Evolutionary conservation across 1,140 invertebrate genomes (phyloP), one percentile per base, ranked within the genome.

Genomic region (Homalodisca vitripennis): DNA sequence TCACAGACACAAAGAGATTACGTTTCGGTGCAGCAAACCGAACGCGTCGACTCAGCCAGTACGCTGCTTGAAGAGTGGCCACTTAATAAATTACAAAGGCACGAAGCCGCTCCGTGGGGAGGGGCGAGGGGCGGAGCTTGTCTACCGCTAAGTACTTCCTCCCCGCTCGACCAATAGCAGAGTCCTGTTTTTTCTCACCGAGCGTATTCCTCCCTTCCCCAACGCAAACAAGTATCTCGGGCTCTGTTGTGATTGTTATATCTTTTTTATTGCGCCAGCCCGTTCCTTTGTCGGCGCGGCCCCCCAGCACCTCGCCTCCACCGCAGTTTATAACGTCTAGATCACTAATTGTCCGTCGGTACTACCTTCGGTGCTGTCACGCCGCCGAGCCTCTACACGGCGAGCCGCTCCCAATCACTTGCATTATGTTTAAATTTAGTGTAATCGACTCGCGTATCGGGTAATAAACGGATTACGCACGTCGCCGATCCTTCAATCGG

Each of bases 191-290:
- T 46, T 29, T n/a, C n/a, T 47, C 13, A 34, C 62, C 62, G n/a
- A n/a, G n/a, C 31, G 20, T 55, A 6, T 12, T 20, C 24, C 51
- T 22, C 17, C 24, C 51, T 55, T 20, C 10, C 51, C 6, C 10
- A 26, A 22, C 51, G 31, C 32, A 69, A 48, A 69, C 57, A 22
- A 51, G 46, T 62, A 48, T 64, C 46, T 41, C 55, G 29, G 26
- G 55, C 24, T 51, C 14, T 51, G 51, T 64, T 62, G 53, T 69
- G 53, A 69, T 69, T 69, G 68, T 69, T 69, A 69, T 66, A 66
- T 66, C 63, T 66, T 66, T 66, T 64, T 66, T 66, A 46, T 46
- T 66, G 32, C 34, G 32, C 57, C 32, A 29, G n/a, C 30, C 34
- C 22, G n/a, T 64, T 30, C 57, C 68, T 69, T 69, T 69, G 68